phyloP scores from a whole-genome alignment of 2,113 vertebrate species.

The Tenebrosternarchus preto region DNA sequence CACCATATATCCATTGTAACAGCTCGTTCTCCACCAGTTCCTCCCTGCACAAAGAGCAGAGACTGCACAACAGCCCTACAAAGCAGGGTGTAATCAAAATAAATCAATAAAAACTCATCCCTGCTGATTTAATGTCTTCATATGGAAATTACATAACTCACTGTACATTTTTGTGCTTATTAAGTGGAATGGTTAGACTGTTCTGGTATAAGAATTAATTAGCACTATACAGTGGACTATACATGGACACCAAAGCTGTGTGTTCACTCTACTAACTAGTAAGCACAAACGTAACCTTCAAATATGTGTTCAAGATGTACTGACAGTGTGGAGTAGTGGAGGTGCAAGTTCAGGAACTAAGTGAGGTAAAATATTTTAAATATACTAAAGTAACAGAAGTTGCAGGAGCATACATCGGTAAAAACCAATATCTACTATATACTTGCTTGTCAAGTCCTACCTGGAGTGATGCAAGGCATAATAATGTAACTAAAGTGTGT shows the following conservation, averaged over 20 bases:
- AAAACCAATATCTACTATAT: conserved; percentile 25
- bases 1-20: too few species aligned
- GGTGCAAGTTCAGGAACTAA: neutral
- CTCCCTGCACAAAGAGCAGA: too few species aligned
- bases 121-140: neutral
- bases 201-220: too few species aligned
- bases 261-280: neutral
- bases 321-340: neutral
- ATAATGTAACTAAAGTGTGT: conserved; percentile 12
- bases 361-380: conserved; percentile 47
- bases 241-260: neutral
- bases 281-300: neutral
- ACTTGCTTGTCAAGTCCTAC: neutral
- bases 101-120: neutral
- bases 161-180: neutral
- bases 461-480: conserved; percentile 24
- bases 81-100: neutral
- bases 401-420: neutral
- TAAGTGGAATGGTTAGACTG: neutral
- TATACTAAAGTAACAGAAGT: neutral
- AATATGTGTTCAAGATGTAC: neutral
- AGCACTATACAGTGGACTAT: neutral
- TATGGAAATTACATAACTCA: neutral
- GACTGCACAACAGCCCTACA: neutral
- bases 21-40: too few species aligned